These are phyloP conservation scores for Polypedilum vanderplanki DNA, from an alignment of 1,140 invertebrate species.

Conservation along the genomic window DNA sequence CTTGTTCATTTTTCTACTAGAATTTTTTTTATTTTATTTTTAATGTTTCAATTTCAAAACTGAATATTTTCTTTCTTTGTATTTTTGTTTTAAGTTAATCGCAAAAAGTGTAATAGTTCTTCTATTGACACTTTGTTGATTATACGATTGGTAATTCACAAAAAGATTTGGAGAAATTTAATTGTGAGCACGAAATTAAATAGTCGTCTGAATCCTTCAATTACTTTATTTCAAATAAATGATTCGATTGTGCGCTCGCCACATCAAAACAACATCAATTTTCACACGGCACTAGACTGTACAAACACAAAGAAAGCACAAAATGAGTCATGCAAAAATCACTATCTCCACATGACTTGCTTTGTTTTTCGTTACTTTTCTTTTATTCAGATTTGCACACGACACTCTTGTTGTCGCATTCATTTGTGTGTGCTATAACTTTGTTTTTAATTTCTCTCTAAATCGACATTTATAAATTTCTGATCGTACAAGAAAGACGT, in stretches of 20 bases:
- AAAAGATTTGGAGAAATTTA: not conserved
- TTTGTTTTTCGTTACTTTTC: not conserved
- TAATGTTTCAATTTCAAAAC: not conserved
- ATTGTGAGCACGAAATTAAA: not conserved
- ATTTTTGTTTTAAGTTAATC: not conserved
- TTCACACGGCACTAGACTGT: conserved; percentile 19
- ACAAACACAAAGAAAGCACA: not conserved
- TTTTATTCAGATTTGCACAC: conserved; percentile 11
- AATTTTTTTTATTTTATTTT: not conserved
- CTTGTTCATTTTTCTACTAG: conserved; percentile 1
- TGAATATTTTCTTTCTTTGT: not conserved
- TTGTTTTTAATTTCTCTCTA: not conserved
- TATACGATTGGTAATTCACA: not conserved
- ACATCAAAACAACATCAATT: conserved; percentile 7
- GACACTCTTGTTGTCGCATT: not conserved
- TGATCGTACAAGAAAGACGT: not conserved
- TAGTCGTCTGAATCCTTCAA: not conserved
- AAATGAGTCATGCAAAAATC: not conserved
- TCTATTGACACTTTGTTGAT: conserved; percentile 3
- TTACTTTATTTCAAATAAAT: not conserved
- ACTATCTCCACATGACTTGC: not conserved
- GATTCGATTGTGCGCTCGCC: not conserved
- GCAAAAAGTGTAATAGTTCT: conserved; percentile 11
- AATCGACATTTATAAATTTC: conserved; percentile 26
- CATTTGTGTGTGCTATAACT: not conserved